Base-by-base conservation (phyloP, 2,113 vertebrate species). In the Mesembrinibis cayennensis region DNA sequence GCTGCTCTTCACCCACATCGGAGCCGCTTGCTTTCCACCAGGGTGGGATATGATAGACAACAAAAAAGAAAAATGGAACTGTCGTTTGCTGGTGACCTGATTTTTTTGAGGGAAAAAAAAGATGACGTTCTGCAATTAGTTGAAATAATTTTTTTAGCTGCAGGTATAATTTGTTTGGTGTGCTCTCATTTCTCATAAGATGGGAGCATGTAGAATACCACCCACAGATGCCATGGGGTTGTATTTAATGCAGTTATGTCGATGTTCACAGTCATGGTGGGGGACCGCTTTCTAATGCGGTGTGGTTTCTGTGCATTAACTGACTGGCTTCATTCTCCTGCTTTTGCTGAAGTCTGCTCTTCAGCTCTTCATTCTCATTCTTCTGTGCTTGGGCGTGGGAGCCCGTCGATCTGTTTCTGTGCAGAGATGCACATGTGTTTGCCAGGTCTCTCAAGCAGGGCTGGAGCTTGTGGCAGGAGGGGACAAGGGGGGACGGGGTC, bases 71-170 rank as follows among this genome's bases (percentile, higher is more conserved):
- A 90, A 49, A 5, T 36, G 29, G 71, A 90, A 81, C 55, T 83
- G 34, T 66, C n/a, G 4, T 77, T 82, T 92, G 58, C 71, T 73
- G 82, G 16, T 66, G 85, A 96, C 91, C 91, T 95, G 79, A 90
- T 82, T 89, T 85, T 71, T 91, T 67, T 50, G 18, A 15, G n/a
- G 44, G 45, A 2, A 4, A 19, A 65, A 26, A 61, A 4, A 42
- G 7, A n/a, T 52, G 9, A 58, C 34, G 55, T 55, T 55, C 67
- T 70, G 17, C 58, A 82, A 81, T 86, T 82, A 88, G 72, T 27
- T 85, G 66, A 61, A 91, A 72, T 78, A 0, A 12, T 18, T 30
- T 63, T 94, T 87, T 72, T 55, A 63, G 61, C 58, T 94, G 53
- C 82, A 88, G 58, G 36, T 91, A 32, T 82, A 61, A 78, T 79